phyloP scores from a whole-genome alignment of 1,140 invertebrate species.

The Metopolophium dirhodum region DNA sequence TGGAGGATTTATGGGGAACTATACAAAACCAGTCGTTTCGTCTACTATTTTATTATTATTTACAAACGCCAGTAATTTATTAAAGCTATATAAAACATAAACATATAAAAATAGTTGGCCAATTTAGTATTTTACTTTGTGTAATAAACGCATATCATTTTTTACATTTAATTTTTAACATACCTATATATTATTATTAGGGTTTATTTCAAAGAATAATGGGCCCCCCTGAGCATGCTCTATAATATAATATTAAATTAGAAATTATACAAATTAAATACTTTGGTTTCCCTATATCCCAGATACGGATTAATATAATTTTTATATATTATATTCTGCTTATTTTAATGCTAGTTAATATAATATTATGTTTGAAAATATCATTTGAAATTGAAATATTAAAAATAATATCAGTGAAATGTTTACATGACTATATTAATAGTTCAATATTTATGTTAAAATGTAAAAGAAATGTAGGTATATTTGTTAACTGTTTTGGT shows the following conservation, averaged over 20 bases:
- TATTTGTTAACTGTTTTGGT: neutral
- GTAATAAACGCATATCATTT: neutral
- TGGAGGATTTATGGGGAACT: neutral
- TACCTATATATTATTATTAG: neutral
- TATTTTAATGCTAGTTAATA: neutral
- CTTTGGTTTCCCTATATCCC: neutral
- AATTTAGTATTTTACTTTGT: neutral
- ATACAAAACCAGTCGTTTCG: neutral
- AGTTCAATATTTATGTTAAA: neutral
- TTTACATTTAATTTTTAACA: neutral
- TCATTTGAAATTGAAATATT: neutral
- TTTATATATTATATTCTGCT: neutral
- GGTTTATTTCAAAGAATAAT: too few species aligned
- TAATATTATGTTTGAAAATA: neutral
- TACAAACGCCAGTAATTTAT: neutral
- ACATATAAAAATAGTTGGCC: neutral
- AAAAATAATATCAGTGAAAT: neutral
- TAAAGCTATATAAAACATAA: slow-evolving; percentile 1
- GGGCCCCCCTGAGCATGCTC: too few species aligned
- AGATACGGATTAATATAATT: neutral
- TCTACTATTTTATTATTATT: slow-evolving; percentile 5
- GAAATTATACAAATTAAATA: neutral
- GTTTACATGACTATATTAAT: neutral
- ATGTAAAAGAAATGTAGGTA: neutral
- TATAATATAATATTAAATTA: neutral